Percentiles rank a stretch among this genome's conserved stretches.
Evolutionary conservation across 2,888 invertebrate genomes (phyloP).

Genomic region (Pyrochroa serraticornis): DNA sequence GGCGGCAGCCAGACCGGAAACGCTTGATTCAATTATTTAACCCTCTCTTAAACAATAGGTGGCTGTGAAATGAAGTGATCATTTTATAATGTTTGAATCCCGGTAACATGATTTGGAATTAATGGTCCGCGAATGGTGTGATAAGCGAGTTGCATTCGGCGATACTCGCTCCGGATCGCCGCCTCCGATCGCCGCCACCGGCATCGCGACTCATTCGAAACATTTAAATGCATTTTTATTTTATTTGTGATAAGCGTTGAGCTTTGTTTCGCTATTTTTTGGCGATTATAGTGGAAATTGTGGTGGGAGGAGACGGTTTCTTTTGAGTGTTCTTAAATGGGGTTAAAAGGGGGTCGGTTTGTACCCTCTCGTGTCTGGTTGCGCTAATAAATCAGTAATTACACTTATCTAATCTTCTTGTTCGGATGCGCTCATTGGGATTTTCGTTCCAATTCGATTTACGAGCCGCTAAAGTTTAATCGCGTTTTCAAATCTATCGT

Average conservation of each 20-base stretch:
- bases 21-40: slow-evolving; percentile 60
- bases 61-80: slow-evolving; percentile 61
- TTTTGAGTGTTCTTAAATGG: not conserved
- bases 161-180: slow-evolving; percentile 27
- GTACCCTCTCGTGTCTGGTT: slow-evolving; percentile 33
- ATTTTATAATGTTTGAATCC: slow-evolving; percentile 61
- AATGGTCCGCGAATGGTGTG: slow-evolving; percentile 59
- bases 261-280: slow-evolving; percentile 13
- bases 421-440: slow-evolving; percentile 52
- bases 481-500: slow-evolving; percentile 47
- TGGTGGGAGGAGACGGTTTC: not conserved
- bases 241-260: slow-evolving; percentile 19
- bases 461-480: slow-evolving; percentile 46
- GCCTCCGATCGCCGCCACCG: slow-evolving; percentile 19
- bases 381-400: slow-evolving; percentile 56
- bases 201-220: slow-evolving; percentile 44
- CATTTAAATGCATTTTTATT: slow-evolving; percentile 55
- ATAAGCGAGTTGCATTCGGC: slow-evolving; percentile 53
- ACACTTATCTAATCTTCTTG: slow-evolving; percentile 56
- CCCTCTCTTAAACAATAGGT: slow-evolving; percentile 62
- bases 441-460: slow-evolving; percentile 50
- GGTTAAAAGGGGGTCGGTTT: not conserved
- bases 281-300: not conserved
- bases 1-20: slow-evolving; percentile 46
- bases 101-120: slow-evolving; percentile 60